These are phyloP conservation scores for Blastobasis lacticolella DNA, from an alignment of 2,888 invertebrate genomes.

Conservation along the genomic window DNA sequence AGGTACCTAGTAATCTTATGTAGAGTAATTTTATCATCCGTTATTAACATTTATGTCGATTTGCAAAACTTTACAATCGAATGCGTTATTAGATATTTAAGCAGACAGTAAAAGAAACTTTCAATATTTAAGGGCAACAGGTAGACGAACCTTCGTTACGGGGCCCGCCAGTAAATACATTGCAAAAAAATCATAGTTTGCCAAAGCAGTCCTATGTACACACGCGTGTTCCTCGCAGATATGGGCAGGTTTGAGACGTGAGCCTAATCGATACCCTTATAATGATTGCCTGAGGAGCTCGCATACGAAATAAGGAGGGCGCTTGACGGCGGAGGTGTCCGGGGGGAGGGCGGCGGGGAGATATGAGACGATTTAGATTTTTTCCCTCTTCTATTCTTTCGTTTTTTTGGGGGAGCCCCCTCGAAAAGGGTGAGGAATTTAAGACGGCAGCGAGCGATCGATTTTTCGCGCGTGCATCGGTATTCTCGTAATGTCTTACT, in stretches of 20 bases:
- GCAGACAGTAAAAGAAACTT: too few relatives aligned
- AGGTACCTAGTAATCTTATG: too few relatives aligned
- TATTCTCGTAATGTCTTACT: constrained; percentile 74
- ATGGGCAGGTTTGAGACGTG: constrained; percentile 69
- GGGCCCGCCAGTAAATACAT: too few relatives aligned
- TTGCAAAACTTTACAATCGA: too few relatives aligned
- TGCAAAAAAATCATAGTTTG: constrained; percentile 18
- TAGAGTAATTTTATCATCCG: too few relatives aligned
- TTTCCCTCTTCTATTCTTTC: constrained; percentile 74
- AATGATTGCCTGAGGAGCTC: constrained; percentile 75
- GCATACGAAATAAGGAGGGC: constrained; percentile 76
- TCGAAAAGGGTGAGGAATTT: constrained; percentile 74
- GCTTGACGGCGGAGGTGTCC: constrained; percentile 67
- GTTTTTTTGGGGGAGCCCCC: constrained; percentile 74
- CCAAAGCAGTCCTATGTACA: constrained; percentile 49
- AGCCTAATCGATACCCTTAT: constrained; percentile 75
- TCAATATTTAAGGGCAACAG: too few relatives aligned
- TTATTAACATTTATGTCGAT: too few relatives aligned
- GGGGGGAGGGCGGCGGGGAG: constrained; percentile 49
- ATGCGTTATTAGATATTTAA: too few relatives aligned
- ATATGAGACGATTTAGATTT: constrained; percentile 76
- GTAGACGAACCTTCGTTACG: too few relatives aligned
- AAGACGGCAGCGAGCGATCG: constrained; percentile 69
- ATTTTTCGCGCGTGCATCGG: constrained; percentile 74
- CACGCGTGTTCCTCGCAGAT: constrained; percentile 61